Base-by-base conservation (phyloP, 2,797 vertebrate genomes). In the Lindbergichthys nudifrons region DNA sequence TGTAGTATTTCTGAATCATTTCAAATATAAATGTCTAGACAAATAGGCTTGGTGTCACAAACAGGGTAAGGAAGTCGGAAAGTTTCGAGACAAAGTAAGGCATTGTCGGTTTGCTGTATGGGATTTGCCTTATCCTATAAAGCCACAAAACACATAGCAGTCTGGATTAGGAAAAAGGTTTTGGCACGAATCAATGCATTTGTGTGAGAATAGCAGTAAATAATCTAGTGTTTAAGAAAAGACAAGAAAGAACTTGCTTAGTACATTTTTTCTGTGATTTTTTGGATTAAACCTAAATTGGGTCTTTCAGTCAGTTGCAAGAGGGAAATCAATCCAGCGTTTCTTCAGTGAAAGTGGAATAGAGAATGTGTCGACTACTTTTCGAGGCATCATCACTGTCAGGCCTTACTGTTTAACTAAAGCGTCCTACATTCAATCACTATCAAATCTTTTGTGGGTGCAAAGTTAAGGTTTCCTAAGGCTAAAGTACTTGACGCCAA, bases 391-490 rank as follows among this genome's bases (percentile, higher is more conserved):
- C 47, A 23, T 6, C 56, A n/a, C 14, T 53, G 52, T 75, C 67
- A 48, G 50, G 30, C 45, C 60, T 47, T 69, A 16, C 32, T 26
- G 46, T 26, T 62, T 51, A 76, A 47, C 14, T 36, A 23, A 2
- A 39, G 46, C 30, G 51, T 63, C 61, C 57, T 39, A 32, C 9
- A 23, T 48, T 66, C 70, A 79, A 54, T 43, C 47, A 19, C 61
- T 32, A 7, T 48, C 60, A 41, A 70, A 74, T 75, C 30, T 53
- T 26, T 70, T 36, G 8, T 42, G 53, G 45, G 26, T 30, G 32
- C 67, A 52, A 56, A 80, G 58, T 50, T 62, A 79, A 63, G 16
- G 62, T 70, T 83, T 79, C 48, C 71, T 73, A 72, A 86, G 79
- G 89, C 77, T 61, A 63, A 26, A 65, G 43, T 47, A 47, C 70